A percentile compares a stretch with the other conserved stretches of the same genome.
Evolutionary conservation across 2,113 vertebrate genomes (phyloP).

Genomic region (Carollia perspicillata): DNA sequence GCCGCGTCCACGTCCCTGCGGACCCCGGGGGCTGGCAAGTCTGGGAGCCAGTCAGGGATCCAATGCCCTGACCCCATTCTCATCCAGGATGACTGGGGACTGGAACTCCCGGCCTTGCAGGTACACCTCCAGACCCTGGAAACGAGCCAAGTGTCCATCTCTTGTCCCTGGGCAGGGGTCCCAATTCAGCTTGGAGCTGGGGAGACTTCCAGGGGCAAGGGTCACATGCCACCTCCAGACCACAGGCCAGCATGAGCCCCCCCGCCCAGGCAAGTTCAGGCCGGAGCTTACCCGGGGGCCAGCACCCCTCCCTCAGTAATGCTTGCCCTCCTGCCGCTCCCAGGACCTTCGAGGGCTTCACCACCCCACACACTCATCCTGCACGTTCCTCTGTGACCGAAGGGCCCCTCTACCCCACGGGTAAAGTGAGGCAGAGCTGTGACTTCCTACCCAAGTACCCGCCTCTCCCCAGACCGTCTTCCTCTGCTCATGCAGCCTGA

Average conservation of each 20-base stretch:
- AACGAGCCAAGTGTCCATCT: neutral
- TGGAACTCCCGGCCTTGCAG: slow-evolving; percentile 83
- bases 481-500: neutral
- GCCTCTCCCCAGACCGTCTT: neutral
- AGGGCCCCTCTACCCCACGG: fast-evolving
- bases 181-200: neutral
- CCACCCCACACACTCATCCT: too few species aligned
- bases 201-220: neutral
- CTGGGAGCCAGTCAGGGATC: slow-evolving; percentile 34
- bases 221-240: neutral
- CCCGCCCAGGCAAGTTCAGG: too few species aligned
- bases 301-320: neutral
- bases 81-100: slow-evolving; percentile 86
- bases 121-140: slow-evolving; percentile 87
- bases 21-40: neutral
- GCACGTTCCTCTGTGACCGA: neutral
- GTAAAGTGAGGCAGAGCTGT: neutral
- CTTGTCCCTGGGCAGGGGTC: fast-evolving
- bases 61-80: slow-evolving; percentile 65
- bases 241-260: too few species aligned
- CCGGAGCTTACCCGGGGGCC: neutral
- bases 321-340: fast-evolving
- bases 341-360: neutral
- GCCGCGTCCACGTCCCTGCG: fast-evolving
- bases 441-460: neutral